Conservation (phyloP, 2,797 vertebrate genomes). For the Squalus acanthias region DNA sequence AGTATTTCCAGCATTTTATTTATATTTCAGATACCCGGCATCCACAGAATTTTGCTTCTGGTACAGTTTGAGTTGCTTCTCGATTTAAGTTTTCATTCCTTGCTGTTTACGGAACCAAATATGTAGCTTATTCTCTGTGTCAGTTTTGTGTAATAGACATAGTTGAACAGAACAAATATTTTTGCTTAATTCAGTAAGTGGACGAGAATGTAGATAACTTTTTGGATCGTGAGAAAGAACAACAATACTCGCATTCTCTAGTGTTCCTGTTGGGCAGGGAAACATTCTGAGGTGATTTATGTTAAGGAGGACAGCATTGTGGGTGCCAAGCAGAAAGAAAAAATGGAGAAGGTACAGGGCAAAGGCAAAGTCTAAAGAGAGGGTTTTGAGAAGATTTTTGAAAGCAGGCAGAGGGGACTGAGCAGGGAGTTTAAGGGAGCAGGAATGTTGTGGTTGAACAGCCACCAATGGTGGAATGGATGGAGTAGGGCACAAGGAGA, state of each 20-base stretch:
- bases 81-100: background rate
- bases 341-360: background rate
- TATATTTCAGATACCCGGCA: background rate
- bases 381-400: background rate
- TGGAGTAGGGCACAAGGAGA: background rate
- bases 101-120: background rate
- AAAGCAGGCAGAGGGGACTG: background rate
- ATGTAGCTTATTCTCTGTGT: background rate
- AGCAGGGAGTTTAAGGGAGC: background rate
- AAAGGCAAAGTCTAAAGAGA: background rate
- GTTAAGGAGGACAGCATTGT: background rate
- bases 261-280: background rate
- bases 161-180: background rate
- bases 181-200: background rate
- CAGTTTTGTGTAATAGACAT: background rate
- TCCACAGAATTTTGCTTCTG: background rate
- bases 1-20: background rate
- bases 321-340: background rate
- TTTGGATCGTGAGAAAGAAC: background rate
- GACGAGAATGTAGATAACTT: background rate
- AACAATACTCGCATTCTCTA: background rate
- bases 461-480: background rate
- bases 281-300: background rate
- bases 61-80: background rate
- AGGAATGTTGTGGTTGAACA: background rate